Conservation (phyloP, 2,888 invertebrate species). For the Andrena marginata region DNA sequence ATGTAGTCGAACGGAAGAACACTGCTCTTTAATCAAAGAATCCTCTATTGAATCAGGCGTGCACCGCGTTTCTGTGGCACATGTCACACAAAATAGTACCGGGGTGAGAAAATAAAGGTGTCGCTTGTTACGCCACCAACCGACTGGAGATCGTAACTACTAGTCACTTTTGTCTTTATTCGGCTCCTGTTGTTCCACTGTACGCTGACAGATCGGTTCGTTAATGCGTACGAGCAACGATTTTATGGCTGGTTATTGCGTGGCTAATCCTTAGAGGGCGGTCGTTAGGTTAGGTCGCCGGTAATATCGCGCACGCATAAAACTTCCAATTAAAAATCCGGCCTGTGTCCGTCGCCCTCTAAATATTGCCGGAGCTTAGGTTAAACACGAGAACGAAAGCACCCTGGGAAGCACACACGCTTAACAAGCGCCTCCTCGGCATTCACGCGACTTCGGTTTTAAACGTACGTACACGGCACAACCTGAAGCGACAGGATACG, state of each 20-base stretch:
- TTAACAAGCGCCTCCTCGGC: constrained; percentile 17
- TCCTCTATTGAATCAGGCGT: constrained; percentile 58
- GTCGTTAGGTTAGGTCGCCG: constrained; percentile 68
- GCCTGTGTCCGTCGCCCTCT: constrained; percentile 9
- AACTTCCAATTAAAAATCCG: constrained; percentile 41
- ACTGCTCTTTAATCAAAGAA: constrained; percentile 39
- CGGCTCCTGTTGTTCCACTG: constrained; percentile 24
- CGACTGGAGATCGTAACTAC: constrained; percentile 18
- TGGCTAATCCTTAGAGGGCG: neutral
- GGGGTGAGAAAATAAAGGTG: constrained; percentile 14
- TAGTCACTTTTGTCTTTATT: constrained; percentile 49
- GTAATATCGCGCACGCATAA: constrained; percentile 46
- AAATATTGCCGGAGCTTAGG: neutral
- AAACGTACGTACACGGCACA: constrained; percentile 28
- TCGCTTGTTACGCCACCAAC: constrained; percentile 9
- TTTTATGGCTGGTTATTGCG: constrained; percentile 23
- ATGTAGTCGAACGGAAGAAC: constrained; percentile 71
- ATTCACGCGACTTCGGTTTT: constrained; percentile 5
- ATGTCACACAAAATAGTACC: constrained; percentile 73
- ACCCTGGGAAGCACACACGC: constrained; percentile 53
- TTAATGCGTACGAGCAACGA: constrained; percentile 13
- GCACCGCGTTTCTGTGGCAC: constrained; percentile 73
- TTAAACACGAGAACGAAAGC: constrained; percentile 42
- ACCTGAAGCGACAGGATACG: constrained; percentile 19
- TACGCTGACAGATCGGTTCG: constrained; percentile 19